Conservation (phyloP, 2,888 invertebrate genomes). For the Phytoseiulus persimilis region DNA sequence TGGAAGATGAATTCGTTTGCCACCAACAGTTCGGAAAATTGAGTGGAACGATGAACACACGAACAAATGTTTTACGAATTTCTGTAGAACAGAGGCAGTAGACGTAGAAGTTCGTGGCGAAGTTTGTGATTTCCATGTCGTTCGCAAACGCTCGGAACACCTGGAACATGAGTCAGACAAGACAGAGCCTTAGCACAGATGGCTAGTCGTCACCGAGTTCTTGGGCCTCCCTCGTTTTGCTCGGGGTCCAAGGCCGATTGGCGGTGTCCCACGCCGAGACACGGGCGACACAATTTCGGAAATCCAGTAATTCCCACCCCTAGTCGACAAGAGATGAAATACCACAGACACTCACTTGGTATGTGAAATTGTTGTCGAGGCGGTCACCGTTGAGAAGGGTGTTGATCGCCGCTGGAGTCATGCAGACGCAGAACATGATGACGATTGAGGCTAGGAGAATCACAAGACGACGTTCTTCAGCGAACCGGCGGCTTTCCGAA, state of each 20-base stretch:
- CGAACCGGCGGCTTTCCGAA: constrained; percentile 44
- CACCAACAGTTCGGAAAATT: neutral
- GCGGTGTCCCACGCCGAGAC: neutral
- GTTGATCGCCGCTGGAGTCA: constrained; percentile 52
- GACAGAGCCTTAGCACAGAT: neutral
- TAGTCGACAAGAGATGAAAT: too few species aligned
- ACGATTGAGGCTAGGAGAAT: constrained; percentile 52
- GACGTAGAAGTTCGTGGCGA: constrained; percentile 54
- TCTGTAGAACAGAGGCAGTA: constrained; percentile 51
- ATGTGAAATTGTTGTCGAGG: constrained; percentile 44
- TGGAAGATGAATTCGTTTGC: neutral
- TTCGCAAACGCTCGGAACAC: constrained; percentile 53
- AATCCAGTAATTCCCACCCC: too few species aligned
- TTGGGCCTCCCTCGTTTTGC: neutral
- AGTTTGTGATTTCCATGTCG: constrained; percentile 53
- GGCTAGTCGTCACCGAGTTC: neutral
- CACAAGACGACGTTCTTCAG: constrained; percentile 53
- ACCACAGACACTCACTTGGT: neutral
- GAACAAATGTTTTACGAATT: constrained; percentile 46
- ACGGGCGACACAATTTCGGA: too few species aligned
- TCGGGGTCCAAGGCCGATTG: neutral
- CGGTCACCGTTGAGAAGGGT: constrained; percentile 51
- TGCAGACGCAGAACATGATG: constrained; percentile 53
- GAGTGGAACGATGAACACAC: constrained; percentile 5
- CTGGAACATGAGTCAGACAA: constrained; percentile 46